A percentile compares a stretch with the other conserved stretches of the same genome.
Evolutionary conservation across 1,140 invertebrate species (phyloP).

Genomic region (Drosophila santomea): DNA sequence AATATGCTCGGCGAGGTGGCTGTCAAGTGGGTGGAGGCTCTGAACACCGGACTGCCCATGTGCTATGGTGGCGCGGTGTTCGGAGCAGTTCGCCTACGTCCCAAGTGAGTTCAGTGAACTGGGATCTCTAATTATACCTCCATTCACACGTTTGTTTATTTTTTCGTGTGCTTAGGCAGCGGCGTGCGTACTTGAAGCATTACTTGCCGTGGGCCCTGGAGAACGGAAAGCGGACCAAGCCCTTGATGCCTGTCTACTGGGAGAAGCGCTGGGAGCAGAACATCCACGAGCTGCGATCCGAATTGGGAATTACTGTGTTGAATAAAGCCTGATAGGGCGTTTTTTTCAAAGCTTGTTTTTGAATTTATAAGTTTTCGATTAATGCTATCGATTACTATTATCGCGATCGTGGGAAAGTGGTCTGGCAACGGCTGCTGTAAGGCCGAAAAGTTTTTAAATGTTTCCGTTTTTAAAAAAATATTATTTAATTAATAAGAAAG

Average conservation of each 20-base stretch:
- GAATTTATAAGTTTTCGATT: neutral
- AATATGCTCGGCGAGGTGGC: slow-evolving; percentile 97
- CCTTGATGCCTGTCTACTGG: slow-evolving; percentile 93
- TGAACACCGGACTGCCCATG: slow-evolving; percentile 96
- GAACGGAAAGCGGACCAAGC: slow-evolving; percentile 90
- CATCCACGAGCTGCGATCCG: slow-evolving; percentile 91
- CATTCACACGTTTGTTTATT: slow-evolving; percentile 47
- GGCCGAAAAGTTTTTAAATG: neutral
- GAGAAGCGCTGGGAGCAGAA: slow-evolving; percentile 97
- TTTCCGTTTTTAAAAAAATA: neutral
- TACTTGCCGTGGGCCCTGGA: slow-evolving; percentile 95
- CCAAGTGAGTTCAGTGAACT: slow-evolving; percentile 87
- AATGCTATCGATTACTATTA: slow-evolving; percentile 4
- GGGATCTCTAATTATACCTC: slow-evolving; percentile 9
- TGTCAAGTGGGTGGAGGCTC: slow-evolving; percentile 98
- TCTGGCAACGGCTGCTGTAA: slow-evolving; percentile 26
- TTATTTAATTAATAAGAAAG: neutral
- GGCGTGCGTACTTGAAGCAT: slow-evolving; percentile 90
- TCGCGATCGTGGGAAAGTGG: neutral
- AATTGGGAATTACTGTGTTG: slow-evolving; percentile 88
- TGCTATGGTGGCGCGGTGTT: slow-evolving; percentile 94
- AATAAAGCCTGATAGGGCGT: slow-evolving; percentile 51
- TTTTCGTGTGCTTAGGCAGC: slow-evolving; percentile 87
- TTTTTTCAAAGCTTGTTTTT: slow-evolving; percentile 11
- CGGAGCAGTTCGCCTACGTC: slow-evolving; percentile 91